A percentile compares a stretch with the other conserved stretches of the same genome.
Conservation (phyloP, 2,113 vertebrate species). For the Percopsis transmontana region DNA sequence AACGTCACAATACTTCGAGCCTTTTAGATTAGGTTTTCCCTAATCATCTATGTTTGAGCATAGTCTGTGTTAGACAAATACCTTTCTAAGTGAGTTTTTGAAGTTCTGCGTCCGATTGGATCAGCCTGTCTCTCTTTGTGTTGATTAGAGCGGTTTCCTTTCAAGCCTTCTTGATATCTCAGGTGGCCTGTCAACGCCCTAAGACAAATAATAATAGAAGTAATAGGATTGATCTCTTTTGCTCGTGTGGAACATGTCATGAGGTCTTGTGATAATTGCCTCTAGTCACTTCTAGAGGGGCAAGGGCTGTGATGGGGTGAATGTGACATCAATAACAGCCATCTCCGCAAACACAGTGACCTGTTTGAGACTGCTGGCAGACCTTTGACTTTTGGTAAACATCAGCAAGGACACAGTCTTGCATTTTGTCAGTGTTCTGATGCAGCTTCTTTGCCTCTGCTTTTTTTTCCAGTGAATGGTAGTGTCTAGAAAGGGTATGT, state of each 20-base stretch:
- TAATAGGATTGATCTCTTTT: slow-evolving; percentile 16
- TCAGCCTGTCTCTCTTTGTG: background rate
- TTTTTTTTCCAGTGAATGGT: slow-evolving; percentile 92
- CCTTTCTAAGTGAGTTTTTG: background rate
- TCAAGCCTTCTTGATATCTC: slow-evolving; percentile 4
- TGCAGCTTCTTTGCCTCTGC: slow-evolving; percentile 4
- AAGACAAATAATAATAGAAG: slow-evolving; percentile 6
- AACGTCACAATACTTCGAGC: no score
- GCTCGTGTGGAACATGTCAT: background rate
- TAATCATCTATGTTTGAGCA: background rate
- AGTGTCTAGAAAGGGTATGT: slow-evolving; percentile 99
- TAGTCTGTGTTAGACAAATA: background rate
- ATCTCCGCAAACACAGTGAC: no score
- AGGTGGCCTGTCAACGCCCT: background rate
- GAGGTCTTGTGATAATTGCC: background rate
- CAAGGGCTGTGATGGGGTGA: background rate
- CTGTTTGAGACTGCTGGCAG: no score
- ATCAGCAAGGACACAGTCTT: no score
- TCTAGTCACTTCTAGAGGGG: slow-evolving; percentile 9
- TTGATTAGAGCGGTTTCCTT: background rate
- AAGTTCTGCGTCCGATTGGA: background rate
- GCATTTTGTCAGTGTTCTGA: slow-evolving; percentile 10
- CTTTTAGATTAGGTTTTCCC: no score
- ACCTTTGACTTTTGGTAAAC: no score
- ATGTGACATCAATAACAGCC: background rate